Conservation (phyloP, 2,888 invertebrate species). For the Anoplius nigerrimus region DNA sequence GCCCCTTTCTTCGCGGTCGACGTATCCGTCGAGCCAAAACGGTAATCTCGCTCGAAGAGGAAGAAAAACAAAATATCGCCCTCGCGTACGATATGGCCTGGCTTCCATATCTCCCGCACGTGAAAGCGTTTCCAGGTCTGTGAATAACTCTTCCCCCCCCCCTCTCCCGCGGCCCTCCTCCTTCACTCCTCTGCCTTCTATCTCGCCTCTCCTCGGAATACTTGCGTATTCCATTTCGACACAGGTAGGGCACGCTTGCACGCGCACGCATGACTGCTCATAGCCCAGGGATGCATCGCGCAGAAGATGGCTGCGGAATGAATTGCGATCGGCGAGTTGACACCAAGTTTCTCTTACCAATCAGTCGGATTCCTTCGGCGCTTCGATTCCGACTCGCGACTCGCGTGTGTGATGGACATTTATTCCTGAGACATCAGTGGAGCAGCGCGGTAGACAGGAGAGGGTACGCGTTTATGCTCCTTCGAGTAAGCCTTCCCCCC, state of each 20-base stretch:
- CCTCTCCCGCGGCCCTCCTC: neutral
- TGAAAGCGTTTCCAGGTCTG: conserved; percentile 29
- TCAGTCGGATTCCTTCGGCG: conserved; percentile 57
- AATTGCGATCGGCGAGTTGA: conserved; percentile 49
- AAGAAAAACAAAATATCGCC: conserved; percentile 17
- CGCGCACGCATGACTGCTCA: conserved; percentile 5
- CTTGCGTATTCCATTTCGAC: conserved; percentile 33
- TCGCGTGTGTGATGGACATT: conserved; percentile 29
- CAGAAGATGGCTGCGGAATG: conserved; percentile 27
- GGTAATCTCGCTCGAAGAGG: neutral
- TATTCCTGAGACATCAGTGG: neutral
- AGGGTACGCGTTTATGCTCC: no score
- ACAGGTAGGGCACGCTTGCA: conserved; percentile 14
- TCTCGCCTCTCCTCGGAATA: conserved; percentile 8
- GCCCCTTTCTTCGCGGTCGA: neutral
- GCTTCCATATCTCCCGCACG: conserved; percentile 21
- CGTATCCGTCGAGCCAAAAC: no score
- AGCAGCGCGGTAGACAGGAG: neutral
- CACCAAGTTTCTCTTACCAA: conserved; percentile 58
- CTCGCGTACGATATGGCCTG: conserved; percentile 2
- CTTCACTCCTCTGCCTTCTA: neutral
- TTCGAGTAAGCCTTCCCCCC: no score
- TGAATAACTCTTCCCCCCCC: conserved; percentile 26
- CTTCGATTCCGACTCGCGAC: conserved; percentile 50
- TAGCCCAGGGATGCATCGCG: neutral